Conservation (phyloP, 2,797 vertebrate species). For the Poeciliopsis turneri region DNA sequence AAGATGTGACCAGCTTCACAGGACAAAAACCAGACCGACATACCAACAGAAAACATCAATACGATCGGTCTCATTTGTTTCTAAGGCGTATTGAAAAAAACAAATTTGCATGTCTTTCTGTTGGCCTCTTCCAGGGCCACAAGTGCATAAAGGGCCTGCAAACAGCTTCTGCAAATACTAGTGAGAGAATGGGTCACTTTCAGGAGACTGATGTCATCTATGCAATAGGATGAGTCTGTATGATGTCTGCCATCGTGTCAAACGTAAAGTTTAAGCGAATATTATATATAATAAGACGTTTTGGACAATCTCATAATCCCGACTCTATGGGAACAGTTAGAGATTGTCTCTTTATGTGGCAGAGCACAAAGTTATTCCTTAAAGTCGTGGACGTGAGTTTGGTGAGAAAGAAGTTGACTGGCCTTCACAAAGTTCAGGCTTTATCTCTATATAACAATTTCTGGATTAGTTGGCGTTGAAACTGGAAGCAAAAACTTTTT, state of each 20-base stretch:
- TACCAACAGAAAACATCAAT: slow-evolving; percentile 16
- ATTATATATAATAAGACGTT: background rate
- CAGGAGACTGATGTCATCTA: no score
- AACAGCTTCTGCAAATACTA: no score
- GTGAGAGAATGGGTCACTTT: no score
- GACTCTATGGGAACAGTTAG: background rate
- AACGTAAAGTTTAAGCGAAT: background rate
- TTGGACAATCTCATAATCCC: background rate
- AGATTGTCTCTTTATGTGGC: background rate
- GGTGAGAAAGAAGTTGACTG: background rate
- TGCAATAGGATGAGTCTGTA: no score
- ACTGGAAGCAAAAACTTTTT: background rate
- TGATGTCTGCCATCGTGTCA: background rate
- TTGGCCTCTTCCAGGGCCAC: no score
- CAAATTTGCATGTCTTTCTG: background rate
- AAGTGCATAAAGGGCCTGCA: background rate
- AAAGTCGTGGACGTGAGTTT: background rate
- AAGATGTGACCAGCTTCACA: slow-evolving; percentile 55
- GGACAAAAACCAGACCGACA: slow-evolving; percentile 16
- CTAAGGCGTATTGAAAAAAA: background rate
- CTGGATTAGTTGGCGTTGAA: background rate
- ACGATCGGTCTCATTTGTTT: background rate
- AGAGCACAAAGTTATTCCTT: background rate
- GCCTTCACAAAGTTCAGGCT: background rate
- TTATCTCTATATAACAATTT: background rate